Evolutionary conservation across 1,140 invertebrate species (phyloP), one percentile per base, ranked within the genome.

Genomic region (Eriocheir sinensis): DNA sequence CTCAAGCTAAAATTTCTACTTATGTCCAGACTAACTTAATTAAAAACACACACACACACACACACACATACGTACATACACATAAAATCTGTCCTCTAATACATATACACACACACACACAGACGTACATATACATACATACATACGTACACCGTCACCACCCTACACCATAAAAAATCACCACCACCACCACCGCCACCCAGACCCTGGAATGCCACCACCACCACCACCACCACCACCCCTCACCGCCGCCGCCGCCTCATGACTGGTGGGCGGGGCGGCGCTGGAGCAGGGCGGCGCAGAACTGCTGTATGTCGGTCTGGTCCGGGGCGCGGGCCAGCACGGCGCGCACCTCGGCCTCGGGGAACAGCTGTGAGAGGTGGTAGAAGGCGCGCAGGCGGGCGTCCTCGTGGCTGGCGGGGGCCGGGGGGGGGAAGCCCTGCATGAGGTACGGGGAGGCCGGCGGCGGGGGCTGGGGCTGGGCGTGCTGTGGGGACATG

Each of bases 311-410:
- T 0, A 98, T 98, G 96, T 99, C 98, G 0, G 98, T 98, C 96
- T 99, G 98, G 44, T 98, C 98, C 0, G 99, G 99, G 97, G 98
- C 98, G 81, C 98, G 96, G 88, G 98, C 97, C 98, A 99, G 98
- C 0, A 98, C 98, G 41, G 98, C 97, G 38, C 97, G 97, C 0
- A 99, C 99, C 96, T 99, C 98, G 93, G 98, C 98, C 96, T 98
- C 98, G 0, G 98, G 98, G 96, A 99, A 99, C 60, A 99, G 98
- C 60, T 98, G 98, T 15, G 98, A 97, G 44, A 99, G 97, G 96
- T 99, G 98, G 96, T 98, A 99, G 96, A 98, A 98, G 94, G 99
- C 96, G 94, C 98, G 97, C 38, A 98, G 97, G 4, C 98, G 97
- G 3, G 98, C 97, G 93, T 98, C 98, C 48, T 98, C 97, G 12